Percentiles rank a stretch among this genome's conserved stretches.
phyloP scores from a whole-genome alignment of 2,888 invertebrate species.

The Frankliniella intonsa region DNA sequence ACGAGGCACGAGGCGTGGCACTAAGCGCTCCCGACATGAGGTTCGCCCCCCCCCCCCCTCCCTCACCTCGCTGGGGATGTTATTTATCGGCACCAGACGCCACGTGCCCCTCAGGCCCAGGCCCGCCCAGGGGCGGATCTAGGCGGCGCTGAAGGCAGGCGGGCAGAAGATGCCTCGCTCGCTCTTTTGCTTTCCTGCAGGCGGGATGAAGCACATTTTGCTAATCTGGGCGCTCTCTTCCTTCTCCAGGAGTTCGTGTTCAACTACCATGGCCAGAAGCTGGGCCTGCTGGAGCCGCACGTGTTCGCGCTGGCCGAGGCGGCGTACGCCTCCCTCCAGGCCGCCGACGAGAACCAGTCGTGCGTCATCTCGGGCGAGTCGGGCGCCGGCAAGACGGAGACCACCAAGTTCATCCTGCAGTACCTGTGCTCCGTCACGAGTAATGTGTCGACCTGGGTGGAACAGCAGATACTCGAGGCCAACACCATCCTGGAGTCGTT shows the following conservation, averaged over 20 bases:
- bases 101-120: slow-evolving; percentile 29
- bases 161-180: background rate
- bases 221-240: slow-evolving; percentile 30
- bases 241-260: slow-evolving; percentile 70
- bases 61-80: background rate
- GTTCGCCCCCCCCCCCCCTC: background rate
- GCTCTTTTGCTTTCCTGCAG: no score
- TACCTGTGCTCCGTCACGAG: slow-evolving; percentile 85
- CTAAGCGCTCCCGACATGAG: background rate
- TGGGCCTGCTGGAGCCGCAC: slow-evolving; percentile 78
- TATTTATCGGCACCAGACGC: slow-evolving; percentile 27
- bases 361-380: slow-evolving; percentile 90
- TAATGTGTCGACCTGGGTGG: slow-evolving; percentile 85
- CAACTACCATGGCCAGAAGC: slow-evolving; percentile 75
- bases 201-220: no score
- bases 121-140: slow-evolving; percentile 26
- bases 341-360: slow-evolving; percentile 61
- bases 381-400: slow-evolving; percentile 91
- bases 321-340: slow-evolving; percentile 72
- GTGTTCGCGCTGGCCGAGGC: slow-evolving; percentile 88
- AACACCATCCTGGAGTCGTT: slow-evolving; percentile 91
- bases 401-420: slow-evolving; percentile 85
- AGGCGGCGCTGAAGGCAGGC: slow-evolving; percentile 18
- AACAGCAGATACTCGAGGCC: slow-evolving; percentile 90
- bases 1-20: background rate